Conservation (phyloP, 1,140 invertebrate species). For the Hyposmocoma kahamanoa region DNA sequence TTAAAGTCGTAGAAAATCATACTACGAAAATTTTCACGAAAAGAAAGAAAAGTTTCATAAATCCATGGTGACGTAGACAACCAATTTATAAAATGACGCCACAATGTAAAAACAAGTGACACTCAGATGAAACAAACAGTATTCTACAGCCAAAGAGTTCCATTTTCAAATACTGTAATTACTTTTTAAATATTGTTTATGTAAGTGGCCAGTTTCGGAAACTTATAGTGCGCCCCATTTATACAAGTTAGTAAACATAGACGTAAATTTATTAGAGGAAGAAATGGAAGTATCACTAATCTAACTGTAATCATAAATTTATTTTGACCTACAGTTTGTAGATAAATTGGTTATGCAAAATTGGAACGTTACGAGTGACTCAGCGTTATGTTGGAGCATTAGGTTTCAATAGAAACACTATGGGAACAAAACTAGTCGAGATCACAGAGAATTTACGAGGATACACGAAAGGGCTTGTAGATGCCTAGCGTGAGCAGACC, state of each 20-base stretch:
- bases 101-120: too few relatives aligned
- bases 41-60: too few relatives aligned
- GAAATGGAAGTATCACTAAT: conserved; percentile 6
- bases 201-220: too few relatives aligned
- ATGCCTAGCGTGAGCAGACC: conserved; percentile 29
- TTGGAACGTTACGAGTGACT: conserved; percentile 33
- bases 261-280: conserved; percentile 16
- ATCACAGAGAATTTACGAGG: conserved; percentile 37
- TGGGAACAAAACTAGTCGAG: conserved; percentile 31
- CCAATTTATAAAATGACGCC: too few relatives aligned
- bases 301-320: conserved; percentile 7
- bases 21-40: too few relatives aligned
- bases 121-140: too few relatives aligned
- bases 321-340: not conserved
- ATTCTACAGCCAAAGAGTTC: too few relatives aligned
- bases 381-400: conserved; percentile 41
- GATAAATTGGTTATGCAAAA: conserved; percentile 21
- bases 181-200: too few relatives aligned
- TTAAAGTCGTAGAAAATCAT: too few relatives aligned
- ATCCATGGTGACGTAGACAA: too few relatives aligned
- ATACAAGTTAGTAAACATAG: conserved; percentile 15
- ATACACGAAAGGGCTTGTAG: conserved; percentile 35
- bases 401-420: conserved; percentile 41
- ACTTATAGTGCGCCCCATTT: too few relatives aligned
- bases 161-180: too few relatives aligned